A percentile compares a stretch with the other conserved stretches of the same genome.
Conservation (phyloP, 2,888 invertebrate species). For the Drosophila falleni region DNA sequence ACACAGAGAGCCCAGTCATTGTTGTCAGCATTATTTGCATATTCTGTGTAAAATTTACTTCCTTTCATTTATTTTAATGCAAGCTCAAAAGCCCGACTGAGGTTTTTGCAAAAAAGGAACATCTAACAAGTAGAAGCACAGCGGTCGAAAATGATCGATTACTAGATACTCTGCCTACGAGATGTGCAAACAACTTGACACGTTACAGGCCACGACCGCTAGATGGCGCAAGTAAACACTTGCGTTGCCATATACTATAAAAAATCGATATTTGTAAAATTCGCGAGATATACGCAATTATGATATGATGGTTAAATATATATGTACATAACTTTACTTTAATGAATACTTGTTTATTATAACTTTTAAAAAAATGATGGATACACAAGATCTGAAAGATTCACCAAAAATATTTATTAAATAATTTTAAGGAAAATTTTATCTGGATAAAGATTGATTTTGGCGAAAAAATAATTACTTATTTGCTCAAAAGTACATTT, state of each 20-base stretch:
- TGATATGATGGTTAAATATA: too few relatives aligned
- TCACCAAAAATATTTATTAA: too few relatives aligned
- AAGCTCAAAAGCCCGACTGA: constrained; percentile 46
- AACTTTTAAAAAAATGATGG: not conserved
- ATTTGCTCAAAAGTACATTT: too few relatives aligned
- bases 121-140: constrained; percentile 12
- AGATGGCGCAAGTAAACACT: not conserved
- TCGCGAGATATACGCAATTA: too few relatives aligned
- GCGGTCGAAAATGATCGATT: not conserved
- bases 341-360: too few relatives aligned
- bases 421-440: too few relatives aligned
- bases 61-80: constrained; percentile 67
- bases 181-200: not conserved
- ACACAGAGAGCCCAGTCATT: constrained; percentile 53
- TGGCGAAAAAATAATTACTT: too few relatives aligned
- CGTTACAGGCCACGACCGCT: not conserved
- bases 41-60: constrained; percentile 75
- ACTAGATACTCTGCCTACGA: not conserved
- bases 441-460: too few relatives aligned
- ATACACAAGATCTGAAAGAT: too few relatives aligned
- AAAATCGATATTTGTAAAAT: too few relatives aligned
- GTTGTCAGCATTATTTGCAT: constrained; percentile 79
- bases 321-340: too few relatives aligned
- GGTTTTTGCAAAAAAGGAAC: constrained; percentile 22
- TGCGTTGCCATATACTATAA: too few relatives aligned